Evolutionary conservation across 2,797 vertebrate genomes (phyloP), one percentile per base, ranked within the genome.

Genomic region (Anas capensis): DNA sequence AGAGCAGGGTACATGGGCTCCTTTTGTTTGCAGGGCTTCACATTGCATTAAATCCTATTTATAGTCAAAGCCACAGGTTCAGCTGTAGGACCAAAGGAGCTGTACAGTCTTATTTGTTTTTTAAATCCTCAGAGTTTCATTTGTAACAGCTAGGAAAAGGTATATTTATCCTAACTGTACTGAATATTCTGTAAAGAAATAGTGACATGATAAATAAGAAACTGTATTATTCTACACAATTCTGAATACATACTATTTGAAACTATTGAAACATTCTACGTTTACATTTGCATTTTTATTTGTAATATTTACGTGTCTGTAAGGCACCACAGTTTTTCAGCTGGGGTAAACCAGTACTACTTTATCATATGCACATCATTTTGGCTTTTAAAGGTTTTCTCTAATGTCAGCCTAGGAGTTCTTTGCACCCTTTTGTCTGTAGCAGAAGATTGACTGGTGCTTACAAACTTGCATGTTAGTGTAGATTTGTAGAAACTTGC

Each of bases 21-120:
- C n/a, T 23, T 82, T 61, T 92, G n/a, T 87, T 68, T 92, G 26
- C 42, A 48, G 27, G 49, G 15, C 40, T 84, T 65, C 58, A 21
- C 46, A 27, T 77, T 64, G 34, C n/a, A 11, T 83, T 91, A 85
- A 85, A 92, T 86, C 81, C 82, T 82, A 20, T 76, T 75, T 88
- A 34, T 70, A 94, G 29, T 56, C 38, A 66, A 68, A 38, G 24
- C 68, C 38, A 66, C 7, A 16, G 58, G 51, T 90, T 85, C 64
- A 88, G n/a, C 51, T 48, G 15, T 62, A 42, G 29, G 33, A 38
- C 75, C 81, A 44, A 53, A 84, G 36, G 58, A 62, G 62, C 58
- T 57, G 13, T 23, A 33, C 33, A 87, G 26, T 33, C 11, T 79
- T 78, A 79, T 14, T 75, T 53, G 75, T 44, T 91, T 85, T 85